phyloP scores from a whole-genome alignment of 2,888 invertebrate species.

The Cosmopolites sordidus region DNA sequence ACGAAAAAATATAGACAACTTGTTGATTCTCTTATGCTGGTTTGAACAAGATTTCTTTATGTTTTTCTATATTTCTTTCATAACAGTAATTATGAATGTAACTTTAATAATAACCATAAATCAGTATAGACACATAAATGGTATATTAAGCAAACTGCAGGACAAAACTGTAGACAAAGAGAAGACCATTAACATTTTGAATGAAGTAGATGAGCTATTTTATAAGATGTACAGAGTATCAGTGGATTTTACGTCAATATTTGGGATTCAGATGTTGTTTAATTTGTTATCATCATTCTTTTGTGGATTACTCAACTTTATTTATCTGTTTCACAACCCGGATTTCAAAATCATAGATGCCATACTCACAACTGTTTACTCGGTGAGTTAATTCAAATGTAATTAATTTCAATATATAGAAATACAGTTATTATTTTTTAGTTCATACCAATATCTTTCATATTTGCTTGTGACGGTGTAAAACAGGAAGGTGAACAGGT shows the following conservation, averaged over 20 bases:
- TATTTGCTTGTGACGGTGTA: background rate
- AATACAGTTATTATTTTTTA: too few relatives aligned
- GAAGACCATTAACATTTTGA: background rate
- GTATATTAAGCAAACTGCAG: too few relatives aligned
- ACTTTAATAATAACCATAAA: background rate
- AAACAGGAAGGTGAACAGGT: background rate
- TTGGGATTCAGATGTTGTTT: background rate
- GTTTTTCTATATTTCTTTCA: background rate
- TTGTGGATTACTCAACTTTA: background rate
- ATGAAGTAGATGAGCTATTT: background rate
- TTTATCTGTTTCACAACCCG: background rate
- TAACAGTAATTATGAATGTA: background rate
- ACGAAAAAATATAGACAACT: background rate
- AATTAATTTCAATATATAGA: too few relatives aligned
- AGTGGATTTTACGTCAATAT: background rate
- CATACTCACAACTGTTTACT: background rate
- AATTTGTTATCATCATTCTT: background rate
- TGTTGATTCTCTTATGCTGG: background rate
- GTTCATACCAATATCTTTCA: background rate
- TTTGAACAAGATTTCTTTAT: background rate
- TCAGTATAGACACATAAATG: background rate
- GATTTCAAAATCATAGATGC: background rate
- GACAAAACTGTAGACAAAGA: too few relatives aligned
- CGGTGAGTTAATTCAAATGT: too few relatives aligned
- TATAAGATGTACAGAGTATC: background rate